Evolutionary conservation across 2,113 vertebrate genomes (phyloP), one percentile per base, ranked within the genome.

Genomic region (Amia ocellicauda): DNA sequence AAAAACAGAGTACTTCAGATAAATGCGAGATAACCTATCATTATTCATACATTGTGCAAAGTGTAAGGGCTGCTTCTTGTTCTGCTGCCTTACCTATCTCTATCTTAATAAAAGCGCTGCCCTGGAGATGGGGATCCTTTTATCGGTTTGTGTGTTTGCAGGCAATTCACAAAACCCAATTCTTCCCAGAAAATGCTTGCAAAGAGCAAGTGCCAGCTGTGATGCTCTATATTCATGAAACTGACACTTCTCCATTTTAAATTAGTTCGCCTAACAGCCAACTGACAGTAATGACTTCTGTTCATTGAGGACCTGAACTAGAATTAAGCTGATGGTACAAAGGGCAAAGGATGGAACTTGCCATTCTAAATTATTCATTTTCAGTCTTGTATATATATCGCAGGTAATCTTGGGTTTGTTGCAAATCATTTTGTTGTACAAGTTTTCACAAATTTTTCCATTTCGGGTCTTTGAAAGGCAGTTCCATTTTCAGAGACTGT

Each of bases 31-130:
- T 26, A 50, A 59, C 26, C 41, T 54, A 51, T 76, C 70, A 79
- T 81, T 78, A 80, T 78, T 77, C 62, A 4, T 2, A 47, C 58
- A 60, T 41, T 70, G 66, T 74, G 80, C 78, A 67, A 65, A 65
- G 75, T 74, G 71, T 66, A 77, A 59, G 71, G 61, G 72, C 72
- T 67, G 70, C 69, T 61, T 74, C 73, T 62, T 75, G 60, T 61
- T 72, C 63, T 75, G 68, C 58, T 16, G 69, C 58, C 69, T 67
- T 62, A 57, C 40, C 36, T 28, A 9, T 79, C 75, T 69, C 36
- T 28, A 9, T 79, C 75, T 69, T 77, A 68, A 80, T 73, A 68
- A 77, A 75, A 68, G 49, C 45, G 72, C 63, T 51, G 20, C 28
- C 16, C 27, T 43, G 17, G 26, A 19, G n/a, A 47, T 3, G 23